These are phyloP conservation scores for Pollimyrus isidori DNA, from an alignment of 2,113 vertebrate species.

Conservation along the genomic window DNA sequence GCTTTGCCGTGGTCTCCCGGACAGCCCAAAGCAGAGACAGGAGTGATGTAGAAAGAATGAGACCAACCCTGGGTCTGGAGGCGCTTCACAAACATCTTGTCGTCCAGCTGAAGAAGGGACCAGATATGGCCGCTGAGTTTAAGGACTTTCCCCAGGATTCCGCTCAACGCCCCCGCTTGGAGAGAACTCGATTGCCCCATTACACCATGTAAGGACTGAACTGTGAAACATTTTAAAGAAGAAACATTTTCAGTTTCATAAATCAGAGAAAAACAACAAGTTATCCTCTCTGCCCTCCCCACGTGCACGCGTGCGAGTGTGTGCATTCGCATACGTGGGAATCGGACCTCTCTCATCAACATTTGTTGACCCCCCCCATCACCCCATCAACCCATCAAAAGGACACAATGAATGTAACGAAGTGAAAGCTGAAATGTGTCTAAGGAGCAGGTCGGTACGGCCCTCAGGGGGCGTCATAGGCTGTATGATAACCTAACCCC, in stretches of 20 bases:
- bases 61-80: background rate
- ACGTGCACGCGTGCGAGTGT: slow-evolving; percentile 6
- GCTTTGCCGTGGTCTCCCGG: background rate
- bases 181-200: background rate
- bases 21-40: background rate
- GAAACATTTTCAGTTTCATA: background rate
- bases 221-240: background rate
- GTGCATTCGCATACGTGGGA: background rate
- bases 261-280: background rate
- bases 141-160: background rate
- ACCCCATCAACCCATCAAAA: slow-evolving; percentile 43
- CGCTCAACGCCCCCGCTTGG: background rate
- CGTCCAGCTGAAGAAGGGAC: background rate
- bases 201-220: background rate
- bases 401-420: slow-evolving; percentile 54
- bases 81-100: background rate
- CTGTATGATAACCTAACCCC: background rate
- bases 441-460: background rate
- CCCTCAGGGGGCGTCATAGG: slow-evolving; percentile 14
- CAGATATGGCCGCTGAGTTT: background rate
- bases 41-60: background rate
- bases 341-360: slow-evolving; percentile 43
- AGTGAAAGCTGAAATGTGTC: slow-evolving; percentile 38
- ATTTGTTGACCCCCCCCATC: slow-evolving; percentile 30
- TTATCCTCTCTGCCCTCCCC: background rate